These are phyloP conservation scores for Hirtodrosophila trivittata DNA, from an alignment of 2,888 invertebrate genomes.

Conservation along the genomic window DNA sequence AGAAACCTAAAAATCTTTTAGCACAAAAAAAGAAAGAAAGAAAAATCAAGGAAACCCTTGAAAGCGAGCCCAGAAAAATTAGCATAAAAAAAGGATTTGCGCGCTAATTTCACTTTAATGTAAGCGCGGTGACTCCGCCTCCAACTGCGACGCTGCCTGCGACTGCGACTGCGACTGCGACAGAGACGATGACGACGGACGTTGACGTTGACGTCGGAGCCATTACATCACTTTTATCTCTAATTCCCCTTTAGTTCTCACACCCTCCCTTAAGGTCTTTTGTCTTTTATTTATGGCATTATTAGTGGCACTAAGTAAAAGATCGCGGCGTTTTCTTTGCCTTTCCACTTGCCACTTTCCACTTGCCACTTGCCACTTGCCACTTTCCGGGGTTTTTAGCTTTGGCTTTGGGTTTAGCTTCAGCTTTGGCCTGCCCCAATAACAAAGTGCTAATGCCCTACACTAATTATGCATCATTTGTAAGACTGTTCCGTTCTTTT, in stretches of 20 bases:
- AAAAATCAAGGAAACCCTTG: constrained; percentile 33
- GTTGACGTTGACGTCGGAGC: constrained; percentile 65
- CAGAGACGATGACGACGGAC: constrained; percentile 63
- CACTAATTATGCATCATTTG: constrained; percentile 79
- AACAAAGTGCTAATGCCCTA: constrained; percentile 77
- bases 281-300: constrained; percentile 75
- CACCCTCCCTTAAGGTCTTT: constrained; percentile 9
- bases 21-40: constrained; percentile 11
- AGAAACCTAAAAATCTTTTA: constrained; percentile 29
- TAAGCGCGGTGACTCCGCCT: constrained; percentile 32
- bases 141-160: constrained; percentile 17
- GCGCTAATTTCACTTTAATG: constrained; percentile 78
- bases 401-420: constrained; percentile 15
- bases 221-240: constrained; percentile 77
- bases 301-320: constrained; percentile 75
- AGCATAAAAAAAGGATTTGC: constrained; percentile 78
- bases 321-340: constrained; percentile 62
- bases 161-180: constrained; percentile 53
- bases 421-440: constrained; percentile 59
- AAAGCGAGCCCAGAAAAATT: constrained; percentile 55
- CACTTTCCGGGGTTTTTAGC: constrained; percentile 33
- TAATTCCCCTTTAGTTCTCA: background rate
- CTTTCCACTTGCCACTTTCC: constrained; percentile 17
- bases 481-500: constrained; percentile 48
- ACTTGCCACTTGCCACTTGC: constrained; percentile 24